phyloP scores from a whole-genome alignment of 2,888 invertebrate genomes.

The Stegana nigrithorax region DNA sequence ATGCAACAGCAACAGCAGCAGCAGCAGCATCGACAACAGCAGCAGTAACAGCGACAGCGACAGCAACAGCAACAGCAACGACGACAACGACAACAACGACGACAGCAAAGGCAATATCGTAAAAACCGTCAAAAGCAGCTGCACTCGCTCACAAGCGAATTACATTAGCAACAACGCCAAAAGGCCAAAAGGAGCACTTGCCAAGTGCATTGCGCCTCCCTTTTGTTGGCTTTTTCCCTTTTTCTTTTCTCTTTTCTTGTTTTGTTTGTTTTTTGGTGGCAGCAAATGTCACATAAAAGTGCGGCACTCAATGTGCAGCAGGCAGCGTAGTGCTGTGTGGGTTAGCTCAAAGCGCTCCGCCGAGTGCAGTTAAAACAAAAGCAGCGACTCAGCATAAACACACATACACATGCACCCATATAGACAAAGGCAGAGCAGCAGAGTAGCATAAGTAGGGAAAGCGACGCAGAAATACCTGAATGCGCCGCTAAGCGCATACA shows the following conservation, averaged over 20 bases:
- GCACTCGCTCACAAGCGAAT: neutral
- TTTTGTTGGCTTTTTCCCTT: no score
- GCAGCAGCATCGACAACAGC: neutral
- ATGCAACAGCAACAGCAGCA: conserved; percentile 14
- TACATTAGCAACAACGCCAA: no score
- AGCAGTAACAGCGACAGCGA: conserved; percentile 15
- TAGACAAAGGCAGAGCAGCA: no score
- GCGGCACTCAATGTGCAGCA: neutral
- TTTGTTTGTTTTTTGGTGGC: neutral
- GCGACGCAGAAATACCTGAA: no score
- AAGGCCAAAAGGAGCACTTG: no score
- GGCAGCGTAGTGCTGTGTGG: neutral
- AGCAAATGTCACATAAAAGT: neutral
- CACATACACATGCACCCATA: no score
- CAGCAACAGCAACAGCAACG: no score
- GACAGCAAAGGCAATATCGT: no score
- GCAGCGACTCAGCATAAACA: no score
- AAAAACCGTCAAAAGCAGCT: neutral
- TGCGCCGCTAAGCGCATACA: conserved; percentile 6
- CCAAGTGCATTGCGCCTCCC: no score
- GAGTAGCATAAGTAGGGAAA: no score
- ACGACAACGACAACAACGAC: no score
- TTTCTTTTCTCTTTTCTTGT: neutral
- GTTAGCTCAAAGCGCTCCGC: neutral
- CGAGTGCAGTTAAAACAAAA: conserved; percentile 20